Conservation (phyloP, 2,113 vertebrate genomes). For the Eulemur macaco region DNA sequence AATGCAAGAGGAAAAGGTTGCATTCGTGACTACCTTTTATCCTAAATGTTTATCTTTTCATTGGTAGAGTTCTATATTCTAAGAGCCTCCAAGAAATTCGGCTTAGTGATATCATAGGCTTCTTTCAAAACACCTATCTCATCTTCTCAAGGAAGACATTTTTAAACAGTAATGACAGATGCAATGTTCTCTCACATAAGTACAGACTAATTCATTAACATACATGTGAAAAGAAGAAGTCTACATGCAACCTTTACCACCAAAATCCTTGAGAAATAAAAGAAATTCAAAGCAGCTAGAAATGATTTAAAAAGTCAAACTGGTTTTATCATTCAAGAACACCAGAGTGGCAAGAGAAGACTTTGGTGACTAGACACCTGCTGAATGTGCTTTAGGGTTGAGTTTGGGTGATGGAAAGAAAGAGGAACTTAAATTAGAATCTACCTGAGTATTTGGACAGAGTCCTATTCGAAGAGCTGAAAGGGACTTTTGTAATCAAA, state of each 20-base stretch:
- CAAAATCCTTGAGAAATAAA: conserved; percentile 49
- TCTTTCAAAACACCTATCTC: background rate
- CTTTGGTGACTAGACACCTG: background rate
- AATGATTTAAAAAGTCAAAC: background rate
- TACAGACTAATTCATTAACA: conserved; percentile 51
- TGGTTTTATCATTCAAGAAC: background rate
- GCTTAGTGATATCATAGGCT: background rate
- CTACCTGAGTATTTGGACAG: background rate
- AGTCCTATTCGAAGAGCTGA: background rate
- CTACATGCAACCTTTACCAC: background rate
- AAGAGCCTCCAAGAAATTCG: background rate
- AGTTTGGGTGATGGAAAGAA: background rate
- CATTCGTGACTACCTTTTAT: background rate
- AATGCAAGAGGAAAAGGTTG: background rate
- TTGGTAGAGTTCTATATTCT: background rate
- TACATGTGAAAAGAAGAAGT: background rate
- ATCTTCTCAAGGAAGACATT: conserved; percentile 35
- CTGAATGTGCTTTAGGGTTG: background rate
- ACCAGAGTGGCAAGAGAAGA: background rate
- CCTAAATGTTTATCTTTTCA: background rate
- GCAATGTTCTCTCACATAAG: background rate
- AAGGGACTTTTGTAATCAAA: background rate
- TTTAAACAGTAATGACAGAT: conserved; percentile 6
- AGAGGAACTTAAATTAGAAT: background rate
- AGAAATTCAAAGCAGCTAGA: background rate